These are phyloP conservation scores for Fratercula arctica DNA, from an alignment of 2,797 vertebrate species.

Conservation along the genomic window DNA sequence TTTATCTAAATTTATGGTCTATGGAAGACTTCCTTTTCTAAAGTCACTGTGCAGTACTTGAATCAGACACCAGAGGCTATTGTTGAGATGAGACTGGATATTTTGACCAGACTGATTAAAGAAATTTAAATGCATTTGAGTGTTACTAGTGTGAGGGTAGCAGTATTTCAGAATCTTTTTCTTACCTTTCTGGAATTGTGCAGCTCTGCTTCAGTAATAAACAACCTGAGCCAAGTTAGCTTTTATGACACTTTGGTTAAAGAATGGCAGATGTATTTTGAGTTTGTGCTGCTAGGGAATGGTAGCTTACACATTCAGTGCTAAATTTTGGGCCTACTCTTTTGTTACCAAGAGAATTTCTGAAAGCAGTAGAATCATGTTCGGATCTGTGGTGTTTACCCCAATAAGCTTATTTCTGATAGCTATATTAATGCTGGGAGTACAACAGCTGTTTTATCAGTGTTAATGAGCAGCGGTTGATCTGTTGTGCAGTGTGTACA, in stretches of 20 bases:
- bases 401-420: neutral
- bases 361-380: neutral
- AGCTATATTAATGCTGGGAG: neutral
- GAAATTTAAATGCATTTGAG: neutral
- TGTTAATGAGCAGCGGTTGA: fast-evolving
- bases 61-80: neutral
- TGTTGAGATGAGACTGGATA: neutral
- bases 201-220: neutral
- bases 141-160: neutral
- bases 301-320: neutral
- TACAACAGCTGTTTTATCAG: neutral
- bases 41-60: neutral
- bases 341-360: neutral
- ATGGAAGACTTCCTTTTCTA: neutral
- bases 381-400: neutral
- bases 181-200: neutral
- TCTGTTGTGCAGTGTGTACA: fast-evolving
- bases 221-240: neutral
- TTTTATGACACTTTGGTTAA: neutral
- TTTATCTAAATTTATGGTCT: neutral
- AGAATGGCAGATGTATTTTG: neutral
- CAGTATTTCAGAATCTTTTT: neutral
- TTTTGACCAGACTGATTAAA: neutral
- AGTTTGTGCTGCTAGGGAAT: neutral
- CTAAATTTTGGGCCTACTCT: neutral